Conservation (phyloP, 2,888 invertebrate genomes). For the Steinernema hermaphroditum region DNA sequence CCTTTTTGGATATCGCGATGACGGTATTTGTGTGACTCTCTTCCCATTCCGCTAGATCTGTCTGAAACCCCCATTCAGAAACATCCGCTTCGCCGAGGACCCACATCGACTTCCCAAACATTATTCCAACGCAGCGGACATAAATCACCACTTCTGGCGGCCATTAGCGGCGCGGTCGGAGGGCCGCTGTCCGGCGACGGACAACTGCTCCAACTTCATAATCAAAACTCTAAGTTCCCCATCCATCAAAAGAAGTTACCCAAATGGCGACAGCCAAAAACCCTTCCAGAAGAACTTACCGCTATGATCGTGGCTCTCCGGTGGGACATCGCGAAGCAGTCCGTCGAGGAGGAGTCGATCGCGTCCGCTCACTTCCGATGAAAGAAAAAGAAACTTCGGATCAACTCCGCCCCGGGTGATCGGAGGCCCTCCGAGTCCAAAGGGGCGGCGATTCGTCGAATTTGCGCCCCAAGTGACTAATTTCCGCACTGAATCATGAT, state of each 20-base stretch:
- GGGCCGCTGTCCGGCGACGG: constrained; percentile 3
- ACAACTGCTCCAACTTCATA: background rate
- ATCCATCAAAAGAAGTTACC: background rate
- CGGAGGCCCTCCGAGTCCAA: too few species aligned
- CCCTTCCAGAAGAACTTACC: constrained; percentile 1
- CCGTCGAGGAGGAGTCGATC: background rate
- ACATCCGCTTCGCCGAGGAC: background rate
- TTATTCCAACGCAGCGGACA: constrained; percentile 3
- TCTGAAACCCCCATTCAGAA: too few species aligned
- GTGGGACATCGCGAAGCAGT: background rate
- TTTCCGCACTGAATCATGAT: too few species aligned
- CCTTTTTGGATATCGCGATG: too few species aligned
- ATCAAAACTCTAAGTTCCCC: background rate
- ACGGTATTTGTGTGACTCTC: too few species aligned
- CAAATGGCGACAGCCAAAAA: too few species aligned
- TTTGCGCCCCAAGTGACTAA: too few species aligned
- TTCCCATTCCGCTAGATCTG: too few species aligned
- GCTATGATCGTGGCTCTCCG: background rate
- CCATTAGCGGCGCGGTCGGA: background rate
- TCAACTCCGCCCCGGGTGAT: background rate
- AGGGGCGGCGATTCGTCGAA: too few species aligned
- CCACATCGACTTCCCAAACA: background rate
- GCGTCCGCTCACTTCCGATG: background rate
- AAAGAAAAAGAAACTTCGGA: background rate
- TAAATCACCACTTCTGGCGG: constrained; percentile 28